Evolutionary conservation across 2,888 invertebrate species (phyloP).

Genomic region (Aphidoletes aphidimyza): DNA sequence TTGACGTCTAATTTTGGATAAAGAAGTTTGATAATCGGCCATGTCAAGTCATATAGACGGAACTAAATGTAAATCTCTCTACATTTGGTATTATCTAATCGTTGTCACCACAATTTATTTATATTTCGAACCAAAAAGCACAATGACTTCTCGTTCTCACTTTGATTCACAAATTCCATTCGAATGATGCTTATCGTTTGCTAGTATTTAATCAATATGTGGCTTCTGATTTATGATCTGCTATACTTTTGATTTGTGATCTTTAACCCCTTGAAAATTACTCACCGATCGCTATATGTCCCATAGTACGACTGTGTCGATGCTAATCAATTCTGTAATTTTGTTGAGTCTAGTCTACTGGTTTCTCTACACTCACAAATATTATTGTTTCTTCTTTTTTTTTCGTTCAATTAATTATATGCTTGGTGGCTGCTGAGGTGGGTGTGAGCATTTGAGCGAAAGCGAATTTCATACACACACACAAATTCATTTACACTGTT

Average conservation of each 20-base stretch:
- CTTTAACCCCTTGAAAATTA: neutral
- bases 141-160: too few relatives aligned
- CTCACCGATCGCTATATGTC: neutral
- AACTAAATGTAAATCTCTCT: neutral
- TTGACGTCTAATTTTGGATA: too few relatives aligned
- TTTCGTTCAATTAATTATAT: neutral
- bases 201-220: too few relatives aligned
- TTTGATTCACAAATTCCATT: too few relatives aligned
- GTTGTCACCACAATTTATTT: neutral
- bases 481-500: constrained; percentile 40
- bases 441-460: constrained; percentile 7
- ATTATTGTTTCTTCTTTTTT: neutral
- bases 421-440: neutral
- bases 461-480: too few relatives aligned
- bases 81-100: neutral
- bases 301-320: neutral
- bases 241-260: neutral
- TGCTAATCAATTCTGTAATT: neutral
- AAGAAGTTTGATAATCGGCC: neutral
- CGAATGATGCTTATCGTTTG: too few relatives aligned
- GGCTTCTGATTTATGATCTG: too few relatives aligned
- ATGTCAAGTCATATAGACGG: too few relatives aligned
- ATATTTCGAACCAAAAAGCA: neutral
- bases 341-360: neutral
- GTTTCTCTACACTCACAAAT: neutral